Evolutionary conservation across 2,888 invertebrate species (phyloP), one percentile per base, ranked within the genome.

Genomic region (Oligia fasciuncula): DNA sequence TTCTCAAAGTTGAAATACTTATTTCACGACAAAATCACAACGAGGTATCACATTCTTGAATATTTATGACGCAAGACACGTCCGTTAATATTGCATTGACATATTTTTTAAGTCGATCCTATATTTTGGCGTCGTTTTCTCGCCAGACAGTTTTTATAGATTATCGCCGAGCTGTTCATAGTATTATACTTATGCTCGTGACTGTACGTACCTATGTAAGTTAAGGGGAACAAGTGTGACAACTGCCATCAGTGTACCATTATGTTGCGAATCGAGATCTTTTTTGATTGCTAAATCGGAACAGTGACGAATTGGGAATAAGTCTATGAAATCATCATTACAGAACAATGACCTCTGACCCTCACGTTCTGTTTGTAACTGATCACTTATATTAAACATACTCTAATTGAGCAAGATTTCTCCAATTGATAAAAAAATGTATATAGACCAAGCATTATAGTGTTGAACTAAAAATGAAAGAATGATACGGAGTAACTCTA

Each of bases 241-340:
- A 80, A 67, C 51, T 35, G 35, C 23, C 66, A 73, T 81, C 29
- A 17, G 6, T 57, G 67, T 67, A 19, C 19, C 13, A 49, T 69
- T 49, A 51, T 69, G 14, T 35, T 23, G 23, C 4, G 8, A 49
- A 69, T 19, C 29, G 29, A 8, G 49, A 51, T 51, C 8, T 14
- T 35, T 49, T 29, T 13, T 51, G 4, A 51, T 23, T 35, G 49
- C 23, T 35, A 51, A 51, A 51, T 35, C 35, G 51, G 29, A 49
- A 49, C n/a, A 49, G 6, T 49, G 13, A 57, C 57, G 13, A 75
- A 46, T 46, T 76, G 51, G 14, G n/a, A 29, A 29, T 49, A 49
- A 19, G 19, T 68, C 17, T 49, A 62, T 62, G 60, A 67, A 82
- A 82, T 67, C 63, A 75, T 75, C 17, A 82, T 40, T 62, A 54